These are phyloP conservation scores for Eupithecia centaureata DNA, from an alignment of 2,888 invertebrate species.

Conservation along the genomic window DNA sequence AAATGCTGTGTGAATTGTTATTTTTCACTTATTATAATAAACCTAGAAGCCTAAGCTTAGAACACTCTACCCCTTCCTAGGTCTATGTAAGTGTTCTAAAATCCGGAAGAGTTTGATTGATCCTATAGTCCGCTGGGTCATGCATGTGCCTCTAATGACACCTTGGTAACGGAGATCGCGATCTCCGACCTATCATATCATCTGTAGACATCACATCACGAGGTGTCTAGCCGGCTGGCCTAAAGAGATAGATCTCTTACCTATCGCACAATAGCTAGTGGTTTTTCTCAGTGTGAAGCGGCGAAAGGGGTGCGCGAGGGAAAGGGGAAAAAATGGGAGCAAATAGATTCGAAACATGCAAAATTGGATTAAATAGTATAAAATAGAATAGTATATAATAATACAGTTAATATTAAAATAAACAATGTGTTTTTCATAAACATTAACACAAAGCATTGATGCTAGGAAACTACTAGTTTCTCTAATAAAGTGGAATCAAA, in stretches of 20 bases:
- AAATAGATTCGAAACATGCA: no score
- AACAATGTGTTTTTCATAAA: no score
- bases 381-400: no score
- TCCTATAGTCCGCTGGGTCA: conserved; percentile 9
- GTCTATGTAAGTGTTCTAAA: not conserved
- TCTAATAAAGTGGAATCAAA: no score
- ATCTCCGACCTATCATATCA: not conserved
- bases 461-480: no score
- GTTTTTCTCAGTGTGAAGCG: not conserved
- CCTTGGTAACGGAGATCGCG: not conserved
- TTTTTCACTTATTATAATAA: no score
- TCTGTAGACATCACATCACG: not conserved
- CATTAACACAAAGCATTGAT: no score
- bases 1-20: no score
- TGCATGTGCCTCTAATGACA: not conserved
- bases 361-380: no score
- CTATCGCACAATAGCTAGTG: not conserved
- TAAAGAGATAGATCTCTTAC: not conserved
- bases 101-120: conserved; percentile 27
- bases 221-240: not conserved
- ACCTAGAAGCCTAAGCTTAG: no score
- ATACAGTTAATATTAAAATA: no score
- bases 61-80: not conserved
- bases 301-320: not conserved
- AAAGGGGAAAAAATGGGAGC: no score